A percentile compares a stretch with the other conserved stretches of the same genome.
These are phyloP conservation scores for Leuctra nigra DNA, from an alignment of 2,888 invertebrate species.

Conservation along the genomic window DNA sequence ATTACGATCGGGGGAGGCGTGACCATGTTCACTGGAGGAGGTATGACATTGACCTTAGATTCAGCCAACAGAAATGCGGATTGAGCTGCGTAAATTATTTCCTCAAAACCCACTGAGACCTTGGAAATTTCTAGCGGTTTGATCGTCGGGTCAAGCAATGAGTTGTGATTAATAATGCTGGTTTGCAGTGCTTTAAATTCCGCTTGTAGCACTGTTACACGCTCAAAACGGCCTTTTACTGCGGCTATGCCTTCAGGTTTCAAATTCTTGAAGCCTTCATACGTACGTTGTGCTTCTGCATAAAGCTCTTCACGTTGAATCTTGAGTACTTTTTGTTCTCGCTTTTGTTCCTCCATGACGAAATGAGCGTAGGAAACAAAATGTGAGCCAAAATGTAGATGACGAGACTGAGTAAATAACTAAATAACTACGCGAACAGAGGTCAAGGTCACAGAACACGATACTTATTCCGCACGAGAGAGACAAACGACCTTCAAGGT, in stretches of 20 bases:
- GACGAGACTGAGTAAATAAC: too few species aligned
- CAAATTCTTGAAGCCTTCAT: not conserved
- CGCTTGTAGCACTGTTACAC: not conserved
- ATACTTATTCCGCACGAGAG: too few species aligned
- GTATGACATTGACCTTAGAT: not conserved
- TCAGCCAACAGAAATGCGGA: not conserved
- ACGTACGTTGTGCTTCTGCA: not conserved
- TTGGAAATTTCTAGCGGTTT: not conserved
- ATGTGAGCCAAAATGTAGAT: not conserved
- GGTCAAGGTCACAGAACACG: too few species aligned
- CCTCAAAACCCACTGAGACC: not conserved
- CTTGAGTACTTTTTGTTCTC: not conserved
- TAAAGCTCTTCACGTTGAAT: not conserved
- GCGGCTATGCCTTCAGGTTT: not conserved
- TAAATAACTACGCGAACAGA: too few species aligned
- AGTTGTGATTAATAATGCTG: not conserved
- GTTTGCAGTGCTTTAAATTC: not conserved
- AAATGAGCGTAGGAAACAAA: not conserved
- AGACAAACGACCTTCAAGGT: too few species aligned
- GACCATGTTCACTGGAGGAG: not conserved
- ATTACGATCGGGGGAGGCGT: not conserved
- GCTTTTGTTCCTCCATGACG: not conserved
- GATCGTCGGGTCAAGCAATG: not conserved
- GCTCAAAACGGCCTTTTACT: not conserved
- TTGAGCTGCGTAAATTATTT: not conserved